Evolutionary conservation across 2,113 vertebrate species (phyloP).

Genomic region (Micronycteris hirsuta): DNA sequence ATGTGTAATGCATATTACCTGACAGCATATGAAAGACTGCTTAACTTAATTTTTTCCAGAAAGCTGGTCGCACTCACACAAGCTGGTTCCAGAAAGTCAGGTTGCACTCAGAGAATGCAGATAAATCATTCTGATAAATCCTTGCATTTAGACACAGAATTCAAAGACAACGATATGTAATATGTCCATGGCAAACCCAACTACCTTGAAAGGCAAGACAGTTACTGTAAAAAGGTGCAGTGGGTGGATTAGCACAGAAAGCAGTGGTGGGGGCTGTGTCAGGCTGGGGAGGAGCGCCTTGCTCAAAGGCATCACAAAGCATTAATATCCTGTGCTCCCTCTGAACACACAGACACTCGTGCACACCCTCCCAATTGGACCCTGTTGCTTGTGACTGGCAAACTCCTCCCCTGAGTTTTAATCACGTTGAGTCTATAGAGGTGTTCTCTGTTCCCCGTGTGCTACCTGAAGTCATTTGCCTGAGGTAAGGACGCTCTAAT

Average conservation of each 20-base stretch:
- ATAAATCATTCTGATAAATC: slow-evolving; percentile 52
- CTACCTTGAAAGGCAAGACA: not conserved
- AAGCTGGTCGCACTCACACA: not conserved
- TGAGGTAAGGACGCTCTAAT: not conserved
- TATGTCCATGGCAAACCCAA: not conserved
- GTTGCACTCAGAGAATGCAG: not conserved
- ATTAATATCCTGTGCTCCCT: not conserved
- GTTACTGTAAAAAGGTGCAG: not conserved
- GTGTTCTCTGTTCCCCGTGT: not conserved
- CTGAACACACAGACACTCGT: not conserved
- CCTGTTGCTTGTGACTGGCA: not conserved
- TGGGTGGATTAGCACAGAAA: not conserved
- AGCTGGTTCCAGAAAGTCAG: not conserved
- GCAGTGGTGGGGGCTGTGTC: not conserved
- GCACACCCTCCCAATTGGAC: not conserved
- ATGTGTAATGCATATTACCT: not conserved
- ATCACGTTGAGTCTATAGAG: not conserved
- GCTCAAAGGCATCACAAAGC: not conserved
- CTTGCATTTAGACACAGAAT: not conserved
- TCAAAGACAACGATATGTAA: not conserved
- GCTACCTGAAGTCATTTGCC: not conserved
- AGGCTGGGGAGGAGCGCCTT: not conserved
- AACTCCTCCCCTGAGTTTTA: not conserved
- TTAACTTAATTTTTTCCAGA: not conserved
- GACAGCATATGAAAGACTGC: not conserved